Conservation (phyloP, 2,113 vertebrate genomes). For the Riparia riparia region DNA sequence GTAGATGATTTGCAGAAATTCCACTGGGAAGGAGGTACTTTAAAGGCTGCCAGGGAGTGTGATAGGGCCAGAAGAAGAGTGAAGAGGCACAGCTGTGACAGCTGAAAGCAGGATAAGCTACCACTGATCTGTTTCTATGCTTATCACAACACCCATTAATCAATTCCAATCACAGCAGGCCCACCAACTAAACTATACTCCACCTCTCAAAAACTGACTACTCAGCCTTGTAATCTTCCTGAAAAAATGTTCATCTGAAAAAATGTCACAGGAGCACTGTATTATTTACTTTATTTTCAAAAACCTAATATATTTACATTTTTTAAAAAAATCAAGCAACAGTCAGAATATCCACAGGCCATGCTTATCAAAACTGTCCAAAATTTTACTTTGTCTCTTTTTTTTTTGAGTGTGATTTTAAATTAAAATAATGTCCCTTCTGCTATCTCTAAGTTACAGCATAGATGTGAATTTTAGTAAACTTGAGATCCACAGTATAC, state of each 20-base stretch:
- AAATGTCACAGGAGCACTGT: not conserved
- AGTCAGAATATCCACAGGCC: not conserved
- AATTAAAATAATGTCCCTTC: not conserved
- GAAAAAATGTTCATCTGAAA: slow-evolving; percentile 48
- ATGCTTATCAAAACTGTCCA: not conserved
- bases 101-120: slow-evolving; percentile 73
- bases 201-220: slow-evolving; percentile 58
- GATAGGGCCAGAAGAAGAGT: slow-evolving; percentile 61
- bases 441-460: not conserved
- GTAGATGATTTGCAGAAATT: slow-evolving; percentile 71
- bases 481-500: not conserved
- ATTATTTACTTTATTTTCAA: not conserved
- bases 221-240: slow-evolving; percentile 57
- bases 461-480: not conserved
- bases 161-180: slow-evolving; percentile 67
- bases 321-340: not conserved
- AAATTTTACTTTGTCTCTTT: not conserved
- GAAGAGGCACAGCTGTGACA: slow-evolving; percentile 76
- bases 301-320: not conserved
- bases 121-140: slow-evolving; percentile 66
- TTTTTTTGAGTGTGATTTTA: not conserved
- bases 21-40: slow-evolving; percentile 66
- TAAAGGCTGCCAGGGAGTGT: slow-evolving; percentile 53
- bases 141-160: slow-evolving; percentile 75
- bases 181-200: slow-evolving; percentile 54